Percentiles rank a stretch among this genome's conserved stretches.
These are phyloP conservation scores for Rhodeus uyekii DNA, from an alignment of 2,797 vertebrate genomes.

Conservation along the genomic window DNA sequence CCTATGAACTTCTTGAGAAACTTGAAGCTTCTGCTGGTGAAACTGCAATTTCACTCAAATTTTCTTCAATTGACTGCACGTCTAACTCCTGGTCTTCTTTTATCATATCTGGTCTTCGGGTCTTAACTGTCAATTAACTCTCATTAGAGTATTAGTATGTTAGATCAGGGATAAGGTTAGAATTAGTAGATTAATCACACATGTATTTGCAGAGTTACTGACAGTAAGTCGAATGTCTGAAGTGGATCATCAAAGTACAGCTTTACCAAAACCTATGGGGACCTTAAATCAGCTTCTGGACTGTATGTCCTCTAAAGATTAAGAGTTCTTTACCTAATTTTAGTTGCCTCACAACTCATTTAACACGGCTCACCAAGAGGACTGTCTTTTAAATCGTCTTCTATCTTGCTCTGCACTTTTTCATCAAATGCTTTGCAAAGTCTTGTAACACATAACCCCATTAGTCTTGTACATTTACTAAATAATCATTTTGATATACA, in stretches of 20 bases:
- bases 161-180: background rate
- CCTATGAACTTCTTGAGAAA: too few relatives aligned
- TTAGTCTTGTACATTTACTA: background rate
- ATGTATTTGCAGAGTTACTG: too few relatives aligned
- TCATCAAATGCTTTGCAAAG: background rate
- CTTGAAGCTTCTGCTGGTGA: too few relatives aligned
- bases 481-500: background rate
- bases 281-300: background rate
- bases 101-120: too few relatives aligned
- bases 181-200: background rate
- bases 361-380: background rate
- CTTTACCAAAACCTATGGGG: background rate
- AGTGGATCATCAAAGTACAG: background rate
- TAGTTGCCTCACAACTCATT: background rate
- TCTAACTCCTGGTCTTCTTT: too few relatives aligned
- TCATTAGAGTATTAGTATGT: background rate
- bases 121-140: background rate
- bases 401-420: background rate
- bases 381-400: constrained; percentile 3
- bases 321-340: background rate
- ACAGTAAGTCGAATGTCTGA: background rate
- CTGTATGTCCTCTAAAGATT: background rate
- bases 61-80: too few relatives aligned
- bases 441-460: background rate
- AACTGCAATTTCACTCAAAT: too few relatives aligned